phyloP scores from a whole-genome alignment of 2,113 vertebrate genomes.

The Albula goreensis region DNA sequence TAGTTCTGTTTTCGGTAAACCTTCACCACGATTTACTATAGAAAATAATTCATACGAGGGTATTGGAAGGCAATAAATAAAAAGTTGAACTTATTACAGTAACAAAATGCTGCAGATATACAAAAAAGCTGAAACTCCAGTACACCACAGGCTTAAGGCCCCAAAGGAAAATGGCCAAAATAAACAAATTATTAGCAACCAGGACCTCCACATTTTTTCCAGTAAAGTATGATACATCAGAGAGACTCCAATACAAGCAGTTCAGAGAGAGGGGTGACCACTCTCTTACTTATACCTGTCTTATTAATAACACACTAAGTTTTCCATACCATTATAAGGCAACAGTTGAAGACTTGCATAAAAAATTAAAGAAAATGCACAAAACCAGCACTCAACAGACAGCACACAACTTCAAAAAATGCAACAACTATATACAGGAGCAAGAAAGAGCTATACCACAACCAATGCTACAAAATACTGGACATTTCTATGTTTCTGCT shows the following conservation, averaged over 20 bases:
- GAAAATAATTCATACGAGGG: neutral
- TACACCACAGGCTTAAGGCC: neutral
- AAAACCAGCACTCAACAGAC: no score
- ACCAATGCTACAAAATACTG: no score
- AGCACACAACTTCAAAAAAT: neutral
- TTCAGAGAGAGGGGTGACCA: neutral
- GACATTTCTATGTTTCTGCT: no score
- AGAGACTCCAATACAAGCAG: neutral
- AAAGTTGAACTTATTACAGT: neutral
- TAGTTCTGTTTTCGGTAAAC: no score
- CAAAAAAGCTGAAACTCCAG: neutral
- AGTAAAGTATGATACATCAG: neutral
- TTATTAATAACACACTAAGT: no score
- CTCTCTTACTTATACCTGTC: no score
- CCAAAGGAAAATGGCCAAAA: neutral
- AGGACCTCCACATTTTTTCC: neutral
- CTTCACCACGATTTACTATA: neutral
- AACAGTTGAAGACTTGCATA: no score
- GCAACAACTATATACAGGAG: neutral
- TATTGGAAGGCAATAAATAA: neutral
- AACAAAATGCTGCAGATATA: neutral
- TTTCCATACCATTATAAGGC: no score
- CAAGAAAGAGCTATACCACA: no score
- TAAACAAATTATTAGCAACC: neutral
- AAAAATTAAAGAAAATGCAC: no score